Percentiles rank a stretch among this genome's conserved stretches.
These are phyloP conservation scores for Bubo blakistoni DNA, from an alignment of 2,113 vertebrate species.

Conservation along the genomic window DNA sequence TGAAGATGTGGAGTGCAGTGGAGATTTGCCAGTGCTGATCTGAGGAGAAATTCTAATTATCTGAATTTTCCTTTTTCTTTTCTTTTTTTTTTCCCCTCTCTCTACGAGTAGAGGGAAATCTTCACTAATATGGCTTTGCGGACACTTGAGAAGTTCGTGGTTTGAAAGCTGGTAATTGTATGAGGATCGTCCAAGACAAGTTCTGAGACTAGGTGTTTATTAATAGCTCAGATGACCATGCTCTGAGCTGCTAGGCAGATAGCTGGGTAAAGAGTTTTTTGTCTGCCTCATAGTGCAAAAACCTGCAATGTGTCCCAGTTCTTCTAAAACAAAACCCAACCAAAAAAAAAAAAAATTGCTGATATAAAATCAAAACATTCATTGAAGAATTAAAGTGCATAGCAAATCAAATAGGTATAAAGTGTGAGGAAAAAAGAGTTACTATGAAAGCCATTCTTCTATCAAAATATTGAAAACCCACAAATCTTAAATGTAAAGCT, in stretches of 20 bases:
- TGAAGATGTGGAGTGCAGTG: neutral
- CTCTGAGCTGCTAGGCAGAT: neutral
- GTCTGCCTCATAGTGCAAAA: neutral
- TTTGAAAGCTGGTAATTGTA: neutral
- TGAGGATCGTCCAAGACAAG: neutral
- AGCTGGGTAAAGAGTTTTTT: neutral
- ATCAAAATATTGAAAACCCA: neutral
- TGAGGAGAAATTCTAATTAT: neutral
- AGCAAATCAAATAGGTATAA: neutral
- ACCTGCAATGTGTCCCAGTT: neutral
- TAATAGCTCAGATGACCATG: neutral
- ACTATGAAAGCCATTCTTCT: neutral
- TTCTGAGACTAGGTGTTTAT: neutral
- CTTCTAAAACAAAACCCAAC: neutral
- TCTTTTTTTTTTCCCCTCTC: too few relatives aligned
- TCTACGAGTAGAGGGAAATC: neutral
- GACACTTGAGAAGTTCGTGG: neutral
- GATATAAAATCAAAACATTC: neutral
- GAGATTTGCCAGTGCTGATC: neutral
- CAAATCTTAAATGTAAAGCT: neutral
- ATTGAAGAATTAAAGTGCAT: neutral
- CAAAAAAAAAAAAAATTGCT: neutral
- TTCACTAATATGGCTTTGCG: neutral
- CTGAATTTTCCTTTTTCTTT: neutral
- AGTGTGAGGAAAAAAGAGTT: neutral